Base-by-base conservation (phyloP, 2,113 vertebrate genomes). In the Oryzias celebensis region DNA sequence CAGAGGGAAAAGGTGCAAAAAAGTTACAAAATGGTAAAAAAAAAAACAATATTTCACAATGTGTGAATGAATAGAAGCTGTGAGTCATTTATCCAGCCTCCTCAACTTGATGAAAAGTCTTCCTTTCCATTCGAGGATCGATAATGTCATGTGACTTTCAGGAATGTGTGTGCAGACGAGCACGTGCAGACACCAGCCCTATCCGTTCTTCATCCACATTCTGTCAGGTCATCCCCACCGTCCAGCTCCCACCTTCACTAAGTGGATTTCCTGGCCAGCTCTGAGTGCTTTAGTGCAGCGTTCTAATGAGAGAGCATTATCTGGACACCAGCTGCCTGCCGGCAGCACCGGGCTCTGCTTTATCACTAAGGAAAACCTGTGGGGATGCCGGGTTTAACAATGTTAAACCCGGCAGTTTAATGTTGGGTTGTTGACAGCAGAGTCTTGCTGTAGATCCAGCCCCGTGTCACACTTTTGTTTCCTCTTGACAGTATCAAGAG, bases 221-320 rank as follows among this genome's bases (percentile, higher is more conserved):
- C 61, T 23, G 52, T 45, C 23, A 14, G 31, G 42, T 57, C 26
- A 26, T 67, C 68, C 44, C 49, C 4, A 16, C 65, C 48, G 36
- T 75, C 70, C 68, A 26, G 44, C 61, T 77, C 59, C 68, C 62
- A 42, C 62, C 73, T 71, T 62, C 3, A 23, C 56, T 85, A 86
- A 89, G 77, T 88, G 88, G 86, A 88, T 89, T 89, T 85, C 74
- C 79, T 52, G 75, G 58, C 43, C 58, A 71, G 73, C 77, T 78
- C 71, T 84, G 83, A 88, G 88, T 84, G 88, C 74, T 78, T 84
- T 78, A 80, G 75, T 49, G 14, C 42, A 16, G 61, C 8, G 66
- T 43, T 82, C 50, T 84, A 85, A 85, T 85, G 77, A 81, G 67
- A 68, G 75, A 41, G 72, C 65, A 75, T 88, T 82, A 80, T 82